Conservation (phyloP, 2,113 vertebrate species). For the Chaenocephalus aceratus region DNA sequence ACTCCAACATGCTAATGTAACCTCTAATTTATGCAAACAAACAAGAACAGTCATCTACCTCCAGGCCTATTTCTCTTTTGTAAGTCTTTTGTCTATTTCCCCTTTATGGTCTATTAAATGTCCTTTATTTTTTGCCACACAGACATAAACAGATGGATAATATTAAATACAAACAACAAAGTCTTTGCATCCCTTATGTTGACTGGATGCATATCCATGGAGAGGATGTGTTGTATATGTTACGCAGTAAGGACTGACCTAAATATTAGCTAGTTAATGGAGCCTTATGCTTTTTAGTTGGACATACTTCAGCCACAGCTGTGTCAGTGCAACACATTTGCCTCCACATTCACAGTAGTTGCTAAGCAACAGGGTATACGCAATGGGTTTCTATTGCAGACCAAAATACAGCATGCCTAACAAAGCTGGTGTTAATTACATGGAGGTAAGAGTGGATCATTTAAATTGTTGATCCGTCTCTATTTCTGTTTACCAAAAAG, state of each 20-base stretch:
- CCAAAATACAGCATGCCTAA: conserved; percentile 56
- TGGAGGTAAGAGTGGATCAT: no score
- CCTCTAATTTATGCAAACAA: conserved; percentile 65
- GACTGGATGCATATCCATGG: conserved; percentile 14
- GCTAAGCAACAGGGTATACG: conserved; percentile 72
- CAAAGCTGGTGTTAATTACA: conserved; percentile 12
- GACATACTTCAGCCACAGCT: conserved; percentile 65
- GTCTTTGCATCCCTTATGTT: conserved; percentile 6
- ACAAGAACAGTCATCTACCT: conserved; percentile 28
- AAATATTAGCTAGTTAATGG: conserved; percentile 48
- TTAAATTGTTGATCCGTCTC: no score
- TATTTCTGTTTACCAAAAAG: no score
- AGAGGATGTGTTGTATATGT: conserved; percentile 7
- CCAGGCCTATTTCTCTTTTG: conserved; percentile 22
- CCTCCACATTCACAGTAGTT: conserved; percentile 63
- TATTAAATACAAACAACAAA: conserved; percentile 4
- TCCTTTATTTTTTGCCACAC: not conserved
- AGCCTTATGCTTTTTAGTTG: conserved; percentile 50
- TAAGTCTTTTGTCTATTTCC: conserved; percentile 29
- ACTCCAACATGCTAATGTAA: conserved; percentile 68
- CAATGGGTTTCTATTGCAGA: conserved; percentile 42
- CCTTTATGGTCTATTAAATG: not conserved
- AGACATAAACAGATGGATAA: not conserved
- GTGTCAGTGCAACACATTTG: conserved; percentile 47
- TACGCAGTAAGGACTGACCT: conserved; percentile 17